Conservation (phyloP, 2,888 invertebrate genomes). For the Cryptosula pallasiana region DNA sequence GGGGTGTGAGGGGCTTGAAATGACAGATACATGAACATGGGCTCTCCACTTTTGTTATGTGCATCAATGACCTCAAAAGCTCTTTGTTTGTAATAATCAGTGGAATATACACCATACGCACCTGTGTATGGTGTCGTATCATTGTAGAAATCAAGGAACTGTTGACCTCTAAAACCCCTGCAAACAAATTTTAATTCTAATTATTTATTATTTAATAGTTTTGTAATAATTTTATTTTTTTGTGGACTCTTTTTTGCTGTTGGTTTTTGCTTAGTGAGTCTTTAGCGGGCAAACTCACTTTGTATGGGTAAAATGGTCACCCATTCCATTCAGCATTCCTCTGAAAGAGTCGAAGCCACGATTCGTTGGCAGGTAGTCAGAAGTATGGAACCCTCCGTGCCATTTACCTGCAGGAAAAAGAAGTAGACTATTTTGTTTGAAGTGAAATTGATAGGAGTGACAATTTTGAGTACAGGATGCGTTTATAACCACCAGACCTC, state of each 20-base stretch:
- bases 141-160: constrained; percentile 16
- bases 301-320: constrained; percentile 5
- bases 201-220: too few relatives aligned
- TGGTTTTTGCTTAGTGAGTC: too few relatives aligned
- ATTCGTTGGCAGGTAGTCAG: constrained; percentile 5
- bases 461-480: too few relatives aligned
- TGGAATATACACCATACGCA: constrained; percentile 3
- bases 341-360: constrained; percentile 16
- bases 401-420: constrained; percentile 22
- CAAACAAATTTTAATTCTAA: too few relatives aligned
- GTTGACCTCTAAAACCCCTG: neutral
- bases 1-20: constrained; percentile 21
- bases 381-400: constrained; percentile 21
- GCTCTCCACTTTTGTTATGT: neutral
- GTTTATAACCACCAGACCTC: too few relatives aligned
- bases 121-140: constrained; percentile 6
- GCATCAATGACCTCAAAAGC: constrained; percentile 9
- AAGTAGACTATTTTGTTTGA: too few relatives aligned
- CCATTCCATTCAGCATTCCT: constrained; percentile 16
- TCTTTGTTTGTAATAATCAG: neutral
- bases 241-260: too few relatives aligned
- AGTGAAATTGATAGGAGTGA: too few relatives aligned
- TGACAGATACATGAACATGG: constrained; percentile 16
- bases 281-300: constrained; percentile 6
- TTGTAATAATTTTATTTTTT: too few relatives aligned